Evolutionary conservation across 2,113 vertebrate species (phyloP), one percentile per base, ranked within the genome.

Genomic region (Odocoileus virginianus): DNA sequence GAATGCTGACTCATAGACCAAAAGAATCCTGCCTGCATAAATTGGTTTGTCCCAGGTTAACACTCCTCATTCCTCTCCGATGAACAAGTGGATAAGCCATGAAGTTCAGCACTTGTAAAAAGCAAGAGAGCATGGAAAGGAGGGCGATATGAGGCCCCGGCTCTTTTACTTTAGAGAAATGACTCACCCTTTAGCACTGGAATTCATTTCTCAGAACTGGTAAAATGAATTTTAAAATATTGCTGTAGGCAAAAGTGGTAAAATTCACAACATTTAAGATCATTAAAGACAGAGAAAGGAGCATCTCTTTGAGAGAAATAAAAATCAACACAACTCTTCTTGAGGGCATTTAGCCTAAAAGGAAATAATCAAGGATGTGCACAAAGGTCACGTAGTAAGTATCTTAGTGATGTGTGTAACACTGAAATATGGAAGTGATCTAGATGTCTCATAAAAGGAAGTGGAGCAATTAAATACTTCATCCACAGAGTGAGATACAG

Each of bases 21-120:
- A 54, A 95, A 92, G 91, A 96, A 97, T 92, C 82, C 93, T 92
- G 57, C 64, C 52, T 88, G 47, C 81, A 36, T 87, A 55, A 91
- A 71, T 47, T 74, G 76, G 40, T 93, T 90, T 88, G 82, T 89
- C 58, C 27, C 17, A 36, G 47, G 76, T 86, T 91, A 81, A 79
- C 76, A 76, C 2, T 85, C 83, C 67, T 79, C 64, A 84, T 92
- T 96, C 79, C 88, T 93, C 30, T 71, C 45, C 3, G 6, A 23
- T 97, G 87, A 96, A 58, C 64, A 74, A 36, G 33, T 19, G 43
- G 89, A 14, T 52, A 43, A 76, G 16, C 40, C n/a, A 12, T 30
- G 25, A 64, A 30, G n/a, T 87, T 94, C 33, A 91, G 43, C 58
- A 71, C 61, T 88, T 94, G 36, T 55, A 43, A 89, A 54, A 92